Evolutionary conservation across 2,797 vertebrate species (phyloP), one percentile per base, ranked within the genome.

Genomic region (Silurus aristotelis): DNA sequence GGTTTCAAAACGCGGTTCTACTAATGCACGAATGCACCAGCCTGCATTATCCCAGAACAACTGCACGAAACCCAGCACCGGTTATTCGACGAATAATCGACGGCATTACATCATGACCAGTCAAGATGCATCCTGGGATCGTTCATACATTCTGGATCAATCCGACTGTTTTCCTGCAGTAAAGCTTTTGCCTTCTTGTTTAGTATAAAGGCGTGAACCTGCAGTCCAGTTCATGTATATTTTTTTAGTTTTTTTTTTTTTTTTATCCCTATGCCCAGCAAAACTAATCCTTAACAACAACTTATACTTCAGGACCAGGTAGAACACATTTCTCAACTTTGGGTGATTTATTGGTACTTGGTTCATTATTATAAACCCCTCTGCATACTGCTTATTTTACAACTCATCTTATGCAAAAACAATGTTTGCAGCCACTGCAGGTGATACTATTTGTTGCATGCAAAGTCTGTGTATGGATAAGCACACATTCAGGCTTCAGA

Each of bases 401-500:
- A 71, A 31, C 6, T 22, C 5, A 83, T 64, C n/a, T 64, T 31
- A 58, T 0, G 15, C 84, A 73, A 73, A 15, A 81, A 55, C 19
- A 73, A 73, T 27, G n/a, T 61, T 80, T 78, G 70, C 61, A 75
- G 77, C 19, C 31, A 66, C 48, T 82, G 71, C 80, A 82, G 71
- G 25, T 75, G 70, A 64, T 43, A 25, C 81, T 86, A 52, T 77
- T 76, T 86, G 80, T 82, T 86, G 84, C 84, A 82, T 63, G 1
- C 10, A 67, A 67, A 7, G 25, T 76, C 56, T 58, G 66, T 56
- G 31, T 66, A 63, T 75, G 70, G 46, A 60, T 77, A 80, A 52
- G 58, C 66, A 82, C 71, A 82, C 80, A 68, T 27, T 60, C 80
- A 68, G 63, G n/a, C 22, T 67, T n/a, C 52, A 43, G 22, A 81